Base-by-base conservation (phyloP, 2,888 invertebrate species). In the Trichopoda pennipes region DNA sequence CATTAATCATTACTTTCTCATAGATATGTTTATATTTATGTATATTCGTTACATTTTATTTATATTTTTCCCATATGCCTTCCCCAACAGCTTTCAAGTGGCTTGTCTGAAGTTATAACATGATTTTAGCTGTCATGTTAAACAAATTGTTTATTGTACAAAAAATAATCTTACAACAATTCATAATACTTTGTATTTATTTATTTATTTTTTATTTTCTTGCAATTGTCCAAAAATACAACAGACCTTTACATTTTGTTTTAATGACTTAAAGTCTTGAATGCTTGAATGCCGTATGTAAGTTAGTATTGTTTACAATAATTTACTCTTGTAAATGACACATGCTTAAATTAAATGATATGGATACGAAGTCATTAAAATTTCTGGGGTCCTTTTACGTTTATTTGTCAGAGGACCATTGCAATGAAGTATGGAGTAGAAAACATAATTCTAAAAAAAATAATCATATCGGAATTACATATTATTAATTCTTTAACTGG, bases 61-160 rank as follows among this genome's bases (percentile, higher is more conserved):
- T 28, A 28, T 16, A 42, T 28, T n/a, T 6, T 6, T 28, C 6
- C 12, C 35, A 38, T 12, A 6, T 28, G 28, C 10, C n/a, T 12
- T n/a, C 58, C 10, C 17, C 42, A 23, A 19, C 44, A 23, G 23
- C 42, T 44, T 63, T n/a, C 19, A 53, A 72, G 38, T 61, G 28
- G 42, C 60, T 70, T 58, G 19, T 44, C 21, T 55, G 9, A 56
- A 56, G 38, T 38, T 44, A 61, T 28, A 42, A 61, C 63, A 63
- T 64, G 55, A 61, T 63, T 55, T 58, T n/a, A 70, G 38, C 63
- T 75, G 80, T 80, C 80, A 75, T 80, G 75, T 80, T 75, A 64
- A 80, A 80, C 75, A 80, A 70, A 75, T 75, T 75, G 70, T 75
- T 70, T 75, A 56, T 49, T 60, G 72, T 79, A 32, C 60, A 60